Percentiles rank a stretch among this genome's conserved stretches.
Conservation (phyloP, 2,797 vertebrate genomes). For the Takifugu ocellatus region DNA sequence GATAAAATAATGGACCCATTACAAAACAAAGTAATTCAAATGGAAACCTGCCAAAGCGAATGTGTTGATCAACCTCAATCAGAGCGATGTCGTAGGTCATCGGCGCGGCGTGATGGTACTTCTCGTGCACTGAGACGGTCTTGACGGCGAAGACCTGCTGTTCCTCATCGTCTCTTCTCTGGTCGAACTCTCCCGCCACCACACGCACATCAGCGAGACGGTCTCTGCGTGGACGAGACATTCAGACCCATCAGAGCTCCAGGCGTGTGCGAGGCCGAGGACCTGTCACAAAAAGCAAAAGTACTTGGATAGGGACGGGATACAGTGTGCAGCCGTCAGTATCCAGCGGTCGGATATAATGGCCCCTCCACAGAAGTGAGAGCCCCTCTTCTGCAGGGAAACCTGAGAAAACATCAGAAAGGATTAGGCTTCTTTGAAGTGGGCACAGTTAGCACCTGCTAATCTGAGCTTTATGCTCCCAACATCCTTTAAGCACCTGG, state of each 20-base stretch:
- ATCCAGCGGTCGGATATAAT: slow-evolving; percentile 82
- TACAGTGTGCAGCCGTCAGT: slow-evolving; percentile 86
- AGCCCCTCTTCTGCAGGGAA: slow-evolving; percentile 77
- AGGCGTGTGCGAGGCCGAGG: too few relatives aligned
- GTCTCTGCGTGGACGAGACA: slow-evolving; percentile 35
- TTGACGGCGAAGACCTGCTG: slow-evolving; percentile 78
- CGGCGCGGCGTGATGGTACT: slow-evolving; percentile 73
- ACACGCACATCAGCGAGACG: slow-evolving; percentile 54
- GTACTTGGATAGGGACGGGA: slow-evolving; percentile 62
- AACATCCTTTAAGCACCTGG: too few relatives aligned
- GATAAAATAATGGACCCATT: neutral
- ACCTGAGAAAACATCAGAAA: slow-evolving; percentile 66
- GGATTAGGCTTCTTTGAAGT: neutral
- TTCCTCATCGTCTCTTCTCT: slow-evolving; percentile 49
- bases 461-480: too few relatives aligned
- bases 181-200: slow-evolving; percentile 67
- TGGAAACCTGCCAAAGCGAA: slow-evolving; percentile 78
- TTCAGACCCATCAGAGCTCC: neutral
- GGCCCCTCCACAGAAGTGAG: slow-evolving; percentile 86
- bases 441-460: too few relatives aligned
- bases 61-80: slow-evolving; percentile 73
- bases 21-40: neutral
- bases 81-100: slow-evolving; percentile 85
- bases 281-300: neutral
- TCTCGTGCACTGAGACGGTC: slow-evolving; percentile 76